Conservation (phyloP, 2,797 vertebrate species). For the Lemur catta region DNA sequence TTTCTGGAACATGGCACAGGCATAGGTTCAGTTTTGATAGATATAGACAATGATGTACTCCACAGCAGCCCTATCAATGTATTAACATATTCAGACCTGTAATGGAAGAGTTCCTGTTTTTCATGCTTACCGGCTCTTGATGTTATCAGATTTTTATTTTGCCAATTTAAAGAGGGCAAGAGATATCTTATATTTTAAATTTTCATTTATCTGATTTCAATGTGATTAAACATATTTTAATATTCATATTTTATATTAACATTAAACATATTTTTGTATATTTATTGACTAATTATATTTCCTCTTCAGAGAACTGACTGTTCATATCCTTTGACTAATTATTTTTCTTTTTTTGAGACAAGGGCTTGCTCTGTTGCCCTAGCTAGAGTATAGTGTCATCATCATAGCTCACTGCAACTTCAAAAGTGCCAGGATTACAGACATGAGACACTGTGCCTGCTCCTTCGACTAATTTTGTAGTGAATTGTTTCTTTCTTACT, state of each 20-base stretch:
- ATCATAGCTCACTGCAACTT: neutral
- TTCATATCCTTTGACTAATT: neutral
- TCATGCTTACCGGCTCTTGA: neutral
- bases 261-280: neutral
- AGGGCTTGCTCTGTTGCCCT: neutral
- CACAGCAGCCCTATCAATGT: no score
- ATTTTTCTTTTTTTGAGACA: neutral
- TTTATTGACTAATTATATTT: neutral
- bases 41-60: neutral
- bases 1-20: neutral
- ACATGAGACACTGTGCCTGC: neutral
- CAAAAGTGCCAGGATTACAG: neutral
- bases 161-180: neutral
- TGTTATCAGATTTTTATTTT: neutral
- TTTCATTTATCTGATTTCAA: neutral
- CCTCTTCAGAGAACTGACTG: neutral
- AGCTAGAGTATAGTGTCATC: neutral
- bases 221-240: constrained; percentile 4
- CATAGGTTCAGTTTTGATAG: neutral
- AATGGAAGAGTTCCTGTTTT: neutral
- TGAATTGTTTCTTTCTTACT: neutral
- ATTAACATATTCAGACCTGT: neutral
- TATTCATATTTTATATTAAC: neutral
- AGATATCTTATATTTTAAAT: neutral
- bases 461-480: neutral